Percentiles rank a stretch among this genome's conserved stretches.
Conservation (phyloP, 2,113 vertebrate genomes). For the Hippocampus mohnikei region DNA sequence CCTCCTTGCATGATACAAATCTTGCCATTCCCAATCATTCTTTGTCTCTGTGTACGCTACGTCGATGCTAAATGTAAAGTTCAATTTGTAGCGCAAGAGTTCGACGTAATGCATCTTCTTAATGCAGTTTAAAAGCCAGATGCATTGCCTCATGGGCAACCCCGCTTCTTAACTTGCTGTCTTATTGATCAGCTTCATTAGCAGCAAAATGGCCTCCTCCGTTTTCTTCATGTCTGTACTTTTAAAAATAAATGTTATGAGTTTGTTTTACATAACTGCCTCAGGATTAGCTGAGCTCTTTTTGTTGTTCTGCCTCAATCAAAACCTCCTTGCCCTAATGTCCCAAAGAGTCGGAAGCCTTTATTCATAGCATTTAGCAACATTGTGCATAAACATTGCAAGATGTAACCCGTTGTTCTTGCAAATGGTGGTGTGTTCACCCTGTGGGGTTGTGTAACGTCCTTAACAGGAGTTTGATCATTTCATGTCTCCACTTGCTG, state of each 20-base stretch:
- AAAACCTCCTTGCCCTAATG: constrained; percentile 10
- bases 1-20: background rate
- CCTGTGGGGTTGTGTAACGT: constrained; percentile 40
- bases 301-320: constrained; percentile 14
- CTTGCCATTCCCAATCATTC: background rate
- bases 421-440: constrained; percentile 4
- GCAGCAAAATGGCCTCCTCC: constrained; percentile 31
- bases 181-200: constrained; percentile 60
- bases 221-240: constrained; percentile 38
- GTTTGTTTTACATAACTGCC: background rate
- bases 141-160: constrained; percentile 17
- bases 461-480: constrained; percentile 12
- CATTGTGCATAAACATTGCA: constrained; percentile 13
- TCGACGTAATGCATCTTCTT: constrained; percentile 34
- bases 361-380: constrained; percentile 38
- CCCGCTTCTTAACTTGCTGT: constrained; percentile 3
- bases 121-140: constrained; percentile 17
- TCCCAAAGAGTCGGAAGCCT: constrained; percentile 22
- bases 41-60: background rate
- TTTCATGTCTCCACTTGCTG: constrained; percentile 50
- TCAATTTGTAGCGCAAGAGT: constrained; percentile 12
- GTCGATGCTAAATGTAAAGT: constrained; percentile 3
- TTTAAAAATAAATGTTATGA: background rate
- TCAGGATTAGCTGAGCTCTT: constrained; percentile 9
- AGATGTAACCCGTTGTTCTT: constrained; percentile 27